Percentiles rank a stretch among this genome's conserved stretches.
phyloP scores from a whole-genome alignment of 2,888 invertebrate genomes.

The Spialia ferax region DNA sequence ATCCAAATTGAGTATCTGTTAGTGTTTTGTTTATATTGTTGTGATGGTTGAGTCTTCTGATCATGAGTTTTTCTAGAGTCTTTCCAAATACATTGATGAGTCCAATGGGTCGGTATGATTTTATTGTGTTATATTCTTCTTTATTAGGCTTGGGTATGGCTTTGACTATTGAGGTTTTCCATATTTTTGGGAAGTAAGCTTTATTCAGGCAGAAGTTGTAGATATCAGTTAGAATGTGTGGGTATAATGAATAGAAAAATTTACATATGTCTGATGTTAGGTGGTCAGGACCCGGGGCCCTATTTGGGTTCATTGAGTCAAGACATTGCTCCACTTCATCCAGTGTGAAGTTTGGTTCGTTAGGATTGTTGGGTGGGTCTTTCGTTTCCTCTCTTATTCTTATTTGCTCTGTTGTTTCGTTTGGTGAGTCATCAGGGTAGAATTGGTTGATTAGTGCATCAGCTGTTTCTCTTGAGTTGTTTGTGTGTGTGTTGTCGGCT shows the following conservation, averaged over 20 bases:
- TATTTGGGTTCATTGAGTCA: conserved; percentile 41
- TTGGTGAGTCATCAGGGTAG: conserved; percentile 44
- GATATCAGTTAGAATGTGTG: background rate
- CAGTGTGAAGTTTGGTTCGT: conserved; percentile 39
- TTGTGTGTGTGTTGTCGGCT: conserved; percentile 36
- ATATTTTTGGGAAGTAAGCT: background rate
- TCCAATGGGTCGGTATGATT: conserved; percentile 7
- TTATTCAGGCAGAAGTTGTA: background rate
- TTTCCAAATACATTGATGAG: conserved; percentile 1
- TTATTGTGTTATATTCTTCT: background rate
- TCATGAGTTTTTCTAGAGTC: background rate
- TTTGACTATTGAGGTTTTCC: background rate
- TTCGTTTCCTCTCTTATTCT: background rate
- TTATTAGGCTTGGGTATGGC: background rate
- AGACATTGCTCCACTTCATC: conserved; percentile 40
- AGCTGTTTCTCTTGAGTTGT: conserved; percentile 35
- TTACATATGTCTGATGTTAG: conserved; percentile 46
- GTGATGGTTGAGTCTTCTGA: background rate
- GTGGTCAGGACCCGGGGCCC: conserved; percentile 44
- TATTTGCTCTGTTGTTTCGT: background rate
- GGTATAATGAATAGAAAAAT: background rate
- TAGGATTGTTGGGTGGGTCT: background rate
- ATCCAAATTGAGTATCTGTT: background rate
- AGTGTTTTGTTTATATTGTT: background rate
- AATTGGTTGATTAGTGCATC: conserved; percentile 38